Conservation (phyloP, 2,797 vertebrate genomes). For the Sandelia bainsii region DNA sequence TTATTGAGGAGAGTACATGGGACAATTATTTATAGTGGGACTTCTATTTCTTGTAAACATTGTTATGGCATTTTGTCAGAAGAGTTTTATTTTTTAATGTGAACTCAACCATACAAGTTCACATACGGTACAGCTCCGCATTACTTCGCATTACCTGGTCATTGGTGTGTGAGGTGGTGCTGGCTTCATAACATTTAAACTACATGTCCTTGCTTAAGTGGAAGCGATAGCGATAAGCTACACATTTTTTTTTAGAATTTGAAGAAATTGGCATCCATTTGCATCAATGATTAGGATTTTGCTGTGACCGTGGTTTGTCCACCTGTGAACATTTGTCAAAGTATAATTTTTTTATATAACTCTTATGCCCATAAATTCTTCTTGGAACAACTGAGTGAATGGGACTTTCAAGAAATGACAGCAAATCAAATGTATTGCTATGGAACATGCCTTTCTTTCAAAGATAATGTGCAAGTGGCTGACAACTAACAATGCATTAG, state of each 20-base stretch:
- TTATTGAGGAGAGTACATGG: neutral
- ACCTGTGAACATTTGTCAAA: neutral
- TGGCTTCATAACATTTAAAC: no score
- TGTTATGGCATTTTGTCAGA: neutral
- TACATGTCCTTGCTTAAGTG: no score
- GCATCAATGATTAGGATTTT: neutral
- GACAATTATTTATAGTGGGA: neutral
- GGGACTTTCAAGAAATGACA: neutral
- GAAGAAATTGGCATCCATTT: neutral
- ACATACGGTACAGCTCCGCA: neutral
- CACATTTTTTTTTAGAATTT: no score
- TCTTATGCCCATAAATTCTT: neutral
- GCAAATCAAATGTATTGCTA: neutral
- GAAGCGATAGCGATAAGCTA: no score
- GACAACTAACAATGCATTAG: neutral
- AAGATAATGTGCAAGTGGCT: neutral
- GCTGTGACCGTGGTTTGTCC: neutral
- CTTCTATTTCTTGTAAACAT: conserved; percentile 14
- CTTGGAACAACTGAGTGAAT: neutral
- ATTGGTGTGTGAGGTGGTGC: no score
- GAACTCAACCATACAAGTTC: conserved; percentile 1
- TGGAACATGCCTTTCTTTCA: neutral
- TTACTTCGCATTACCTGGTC: no score
- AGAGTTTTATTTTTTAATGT: neutral
- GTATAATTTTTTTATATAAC: neutral